These are phyloP conservation scores for Chloebia gouldiae DNA, from an alignment of 2,113 vertebrate genomes.

Conservation along the genomic window DNA sequence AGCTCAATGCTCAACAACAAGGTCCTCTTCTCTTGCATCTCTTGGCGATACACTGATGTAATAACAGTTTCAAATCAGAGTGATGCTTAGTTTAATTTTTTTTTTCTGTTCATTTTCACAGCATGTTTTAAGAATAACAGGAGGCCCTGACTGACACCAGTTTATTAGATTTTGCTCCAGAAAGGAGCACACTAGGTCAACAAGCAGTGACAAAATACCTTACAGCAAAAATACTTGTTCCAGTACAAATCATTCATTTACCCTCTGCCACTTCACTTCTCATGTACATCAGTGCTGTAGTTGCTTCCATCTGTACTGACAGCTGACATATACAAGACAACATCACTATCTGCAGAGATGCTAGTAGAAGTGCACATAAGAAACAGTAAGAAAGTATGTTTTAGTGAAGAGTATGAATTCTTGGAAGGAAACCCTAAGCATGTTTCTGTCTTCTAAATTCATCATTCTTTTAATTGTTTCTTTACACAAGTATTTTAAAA, in stretches of 20 bases:
- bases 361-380: neutral
- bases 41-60: neutral
- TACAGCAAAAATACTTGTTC: neutral
- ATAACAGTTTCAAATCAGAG: neutral
- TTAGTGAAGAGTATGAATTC: neutral
- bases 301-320: neutral
- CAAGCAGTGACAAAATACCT: neutral
- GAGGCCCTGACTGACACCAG: neutral
- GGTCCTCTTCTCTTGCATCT: neutral
- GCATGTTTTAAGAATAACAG: neutral
- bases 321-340: neutral
- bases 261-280: slow-evolving; percentile 17
- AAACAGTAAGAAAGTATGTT: neutral
- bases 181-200: neutral
- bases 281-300: neutral
- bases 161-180: neutral
- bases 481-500: neutral
- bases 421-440: neutral
- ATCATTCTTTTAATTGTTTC: neutral
- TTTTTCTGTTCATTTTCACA: neutral
- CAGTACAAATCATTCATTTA: neutral
- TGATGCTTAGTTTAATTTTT: neutral
- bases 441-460: neutral
- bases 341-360: neutral
- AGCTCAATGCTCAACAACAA: neutral